Evolutionary conservation across 2,797 vertebrate species (phyloP).

Genomic region (Bovichtus diacanthus): DNA sequence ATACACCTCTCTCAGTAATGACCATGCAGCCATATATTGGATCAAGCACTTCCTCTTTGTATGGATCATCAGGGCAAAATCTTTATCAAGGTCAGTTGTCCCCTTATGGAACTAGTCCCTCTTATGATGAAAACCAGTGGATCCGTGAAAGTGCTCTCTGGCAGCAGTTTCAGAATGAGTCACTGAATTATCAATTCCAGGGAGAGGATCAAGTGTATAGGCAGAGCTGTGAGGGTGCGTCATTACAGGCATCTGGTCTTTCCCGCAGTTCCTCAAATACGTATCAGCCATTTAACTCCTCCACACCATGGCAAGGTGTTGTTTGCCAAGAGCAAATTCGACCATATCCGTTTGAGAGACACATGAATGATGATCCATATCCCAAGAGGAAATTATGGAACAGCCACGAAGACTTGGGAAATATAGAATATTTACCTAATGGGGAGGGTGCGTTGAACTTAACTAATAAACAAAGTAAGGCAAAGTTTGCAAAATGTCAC

Average conservation of each 20-base stretch:
- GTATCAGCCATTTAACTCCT: slow-evolving; percentile 52
- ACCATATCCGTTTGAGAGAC: slow-evolving; percentile 51
- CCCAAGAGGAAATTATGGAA: slow-evolving; percentile 75
- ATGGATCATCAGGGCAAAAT: slow-evolving; percentile 54
- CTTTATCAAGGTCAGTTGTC: slow-evolving; percentile 58
- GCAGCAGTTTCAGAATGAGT: slow-evolving; percentile 83
- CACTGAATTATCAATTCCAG: slow-evolving; percentile 66
- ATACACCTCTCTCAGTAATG: slow-evolving; percentile 48
- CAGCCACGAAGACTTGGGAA: slow-evolving; percentile 72
- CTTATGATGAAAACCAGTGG: slow-evolving; percentile 83
- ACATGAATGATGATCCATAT: slow-evolving; percentile 55
- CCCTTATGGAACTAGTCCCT: slow-evolving; percentile 67
- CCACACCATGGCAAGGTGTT: slow-evolving; percentile 58
- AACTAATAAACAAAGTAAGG: slow-evolving; percentile 88
- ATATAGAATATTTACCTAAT: slow-evolving; percentile 71
- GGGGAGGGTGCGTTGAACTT: slow-evolving; percentile 88
- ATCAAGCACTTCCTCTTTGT: slow-evolving; percentile 70
- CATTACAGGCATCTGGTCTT: slow-evolving; percentile 49
- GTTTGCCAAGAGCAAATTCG: slow-evolving; percentile 57
- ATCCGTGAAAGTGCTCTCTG: slow-evolving; percentile 82
- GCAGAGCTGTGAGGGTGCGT: slow-evolving; percentile 46
- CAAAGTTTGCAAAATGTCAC: slow-evolving; percentile 78
- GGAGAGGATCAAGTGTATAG: slow-evolving; percentile 55
- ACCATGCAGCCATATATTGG: slow-evolving; percentile 56
- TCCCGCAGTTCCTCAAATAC: slow-evolving; percentile 59